phyloP scores from a whole-genome alignment of 2,797 vertebrate genomes.

The Hipposideros larvatus region DNA sequence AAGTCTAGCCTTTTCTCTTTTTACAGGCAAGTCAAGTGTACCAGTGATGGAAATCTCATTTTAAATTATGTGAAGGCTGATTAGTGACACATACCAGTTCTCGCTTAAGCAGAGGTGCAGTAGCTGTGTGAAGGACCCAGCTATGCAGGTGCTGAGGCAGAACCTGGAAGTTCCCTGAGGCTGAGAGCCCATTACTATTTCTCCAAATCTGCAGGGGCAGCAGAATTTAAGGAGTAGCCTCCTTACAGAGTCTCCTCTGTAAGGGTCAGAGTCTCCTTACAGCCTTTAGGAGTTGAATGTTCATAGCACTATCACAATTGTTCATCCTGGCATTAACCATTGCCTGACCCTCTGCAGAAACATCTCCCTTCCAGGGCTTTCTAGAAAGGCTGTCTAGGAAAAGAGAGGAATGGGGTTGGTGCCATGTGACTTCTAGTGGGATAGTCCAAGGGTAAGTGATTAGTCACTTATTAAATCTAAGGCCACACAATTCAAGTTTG shows the following conservation, averaged over 20 bases:
- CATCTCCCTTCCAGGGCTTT: background rate
- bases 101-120: background rate
- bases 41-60: background rate
- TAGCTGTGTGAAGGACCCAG: background rate
- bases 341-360: background rate
- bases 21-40: background rate
- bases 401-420: conserved; percentile 12
- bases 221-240: background rate
- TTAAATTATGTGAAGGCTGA: background rate
- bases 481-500: background rate
- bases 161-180: background rate
- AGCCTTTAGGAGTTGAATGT: background rate
- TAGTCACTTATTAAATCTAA: background rate
- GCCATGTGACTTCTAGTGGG: background rate
- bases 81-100: background rate
- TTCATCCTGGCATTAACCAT: background rate
- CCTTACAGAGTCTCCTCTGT: background rate
- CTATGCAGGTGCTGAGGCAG: background rate
- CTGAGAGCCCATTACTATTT: background rate
- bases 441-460: background rate
- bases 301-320: background rate
- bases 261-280: background rate
- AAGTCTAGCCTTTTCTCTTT: background rate
- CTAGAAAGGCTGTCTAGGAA: background rate
- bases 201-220: background rate